These are phyloP conservation scores for Danio choprae DNA, from an alignment of 2,797 vertebrate species.

Conservation along the genomic window DNA sequence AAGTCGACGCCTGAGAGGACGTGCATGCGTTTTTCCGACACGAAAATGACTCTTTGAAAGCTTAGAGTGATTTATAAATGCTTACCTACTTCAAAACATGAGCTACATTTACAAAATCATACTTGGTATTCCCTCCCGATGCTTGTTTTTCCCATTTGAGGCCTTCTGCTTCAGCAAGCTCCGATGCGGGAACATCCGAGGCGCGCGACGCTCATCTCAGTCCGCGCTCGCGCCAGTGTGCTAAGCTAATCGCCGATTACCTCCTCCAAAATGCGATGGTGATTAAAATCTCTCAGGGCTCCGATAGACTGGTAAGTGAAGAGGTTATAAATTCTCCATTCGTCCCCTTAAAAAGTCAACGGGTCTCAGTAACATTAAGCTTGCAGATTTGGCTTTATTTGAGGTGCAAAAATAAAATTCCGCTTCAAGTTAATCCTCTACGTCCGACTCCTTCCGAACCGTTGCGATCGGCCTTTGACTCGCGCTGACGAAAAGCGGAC, in stretches of 20 bases:
- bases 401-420: slow-evolving; percentile 70
- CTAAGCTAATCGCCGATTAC: slow-evolving; percentile 67
- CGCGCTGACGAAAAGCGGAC: slow-evolving; percentile 71
- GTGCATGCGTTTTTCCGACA: neutral
- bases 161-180: slow-evolving; percentile 72
- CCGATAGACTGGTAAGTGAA: slow-evolving; percentile 64
- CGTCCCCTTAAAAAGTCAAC: neutral
- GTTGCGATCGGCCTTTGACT: slow-evolving; percentile 82
- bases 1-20: slow-evolving; percentile 4
- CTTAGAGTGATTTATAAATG: neutral
- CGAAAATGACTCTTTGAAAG: neutral
- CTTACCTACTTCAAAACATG: slow-evolving; percentile 76
- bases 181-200: slow-evolving; percentile 77
- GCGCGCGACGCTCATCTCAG: slow-evolving; percentile 77
- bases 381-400: slow-evolving; percentile 37
- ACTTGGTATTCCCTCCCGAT: slow-evolving; percentile 76
- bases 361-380: neutral
- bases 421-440: slow-evolving; percentile 76
- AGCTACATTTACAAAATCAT: slow-evolving; percentile 68
- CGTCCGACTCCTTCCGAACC: slow-evolving; percentile 73
- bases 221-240: slow-evolving; percentile 64
- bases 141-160: slow-evolving; percentile 84
- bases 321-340: slow-evolving; percentile 64
- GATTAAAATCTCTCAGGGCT: slow-evolving; percentile 71
- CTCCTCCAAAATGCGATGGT: slow-evolving; percentile 68